These are phyloP conservation scores for Nemapogon koenigi DNA, from an alignment of 2,888 invertebrate genomes.

Conservation along the genomic window DNA sequence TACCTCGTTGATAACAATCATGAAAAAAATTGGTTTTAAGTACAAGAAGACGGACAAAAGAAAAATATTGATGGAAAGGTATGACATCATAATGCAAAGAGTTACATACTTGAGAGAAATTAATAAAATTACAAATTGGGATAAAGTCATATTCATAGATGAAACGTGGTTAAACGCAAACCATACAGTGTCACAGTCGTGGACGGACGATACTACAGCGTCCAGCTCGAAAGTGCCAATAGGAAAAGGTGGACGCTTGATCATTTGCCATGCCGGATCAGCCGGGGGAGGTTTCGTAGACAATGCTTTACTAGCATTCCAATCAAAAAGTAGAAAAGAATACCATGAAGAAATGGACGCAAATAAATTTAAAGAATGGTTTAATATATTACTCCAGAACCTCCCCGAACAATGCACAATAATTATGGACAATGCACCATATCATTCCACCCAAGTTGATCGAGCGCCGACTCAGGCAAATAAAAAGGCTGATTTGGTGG, in stretches of 20 bases:
- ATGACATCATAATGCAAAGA: slow-evolving; percentile 11
- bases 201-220: slow-evolving; percentile 2
- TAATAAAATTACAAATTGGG: slow-evolving; percentile 10
- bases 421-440: not conserved
- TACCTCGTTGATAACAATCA: slow-evolving; percentile 2
- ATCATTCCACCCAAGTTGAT: not conserved
- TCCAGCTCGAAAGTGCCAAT: slow-evolving; percentile 2
- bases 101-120: slow-evolving; percentile 11
- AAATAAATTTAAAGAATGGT: too few species aligned
- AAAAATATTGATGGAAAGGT: slow-evolving; percentile 14
- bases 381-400: too few species aligned
- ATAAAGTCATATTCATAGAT: slow-evolving; percentile 15
- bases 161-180: slow-evolving; percentile 18
- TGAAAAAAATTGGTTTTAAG: slow-evolving; percentile 11
- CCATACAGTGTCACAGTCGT: slow-evolving; percentile 6
- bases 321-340: too few species aligned
- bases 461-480: not conserved
- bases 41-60: slow-evolving; percentile 14
- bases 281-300: too few species aligned
- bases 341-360: too few species aligned
- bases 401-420: too few species aligned
- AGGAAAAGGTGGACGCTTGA: slow-evolving; percentile 6
- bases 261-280: slow-evolving; percentile 10
- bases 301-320: too few species aligned
- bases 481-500: not conserved